Conservation (phyloP, 1,140 invertebrate species). For the Potamilus streckersoni region DNA sequence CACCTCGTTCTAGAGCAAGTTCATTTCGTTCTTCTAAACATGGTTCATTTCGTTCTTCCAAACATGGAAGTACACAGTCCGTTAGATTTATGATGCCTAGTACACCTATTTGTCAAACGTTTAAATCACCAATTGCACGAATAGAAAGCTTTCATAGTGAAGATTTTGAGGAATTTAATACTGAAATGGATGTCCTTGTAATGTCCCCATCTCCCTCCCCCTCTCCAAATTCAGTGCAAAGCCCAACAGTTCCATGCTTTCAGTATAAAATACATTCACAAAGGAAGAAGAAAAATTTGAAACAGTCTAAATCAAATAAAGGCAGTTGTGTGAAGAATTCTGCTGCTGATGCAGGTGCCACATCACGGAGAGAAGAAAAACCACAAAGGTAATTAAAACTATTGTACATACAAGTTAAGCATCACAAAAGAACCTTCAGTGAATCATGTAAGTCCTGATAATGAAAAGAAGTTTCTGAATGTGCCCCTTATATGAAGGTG, state of each 20-base stretch:
- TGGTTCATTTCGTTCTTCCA: constrained; percentile 12
- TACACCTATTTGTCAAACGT: constrained; percentile 56
- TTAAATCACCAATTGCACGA: constrained; percentile 58
- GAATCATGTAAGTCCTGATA: too few species aligned
- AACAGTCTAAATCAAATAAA: too few species aligned
- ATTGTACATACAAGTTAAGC: too few species aligned
- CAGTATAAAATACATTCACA: constrained; percentile 53
- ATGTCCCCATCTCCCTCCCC: constrained; percentile 38
- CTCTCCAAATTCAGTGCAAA: constrained; percentile 51
- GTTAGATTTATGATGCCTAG: constrained; percentile 49
- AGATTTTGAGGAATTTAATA: constrained; percentile 57
- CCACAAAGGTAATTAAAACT: too few species aligned
- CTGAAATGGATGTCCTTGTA: constrained; percentile 43
- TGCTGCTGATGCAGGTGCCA: too few species aligned
- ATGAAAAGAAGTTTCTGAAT: too few species aligned
- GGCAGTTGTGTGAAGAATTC: too few species aligned
- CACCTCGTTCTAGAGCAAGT: constrained; percentile 7
- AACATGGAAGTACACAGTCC: constrained; percentile 23
- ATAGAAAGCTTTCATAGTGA: constrained; percentile 65
- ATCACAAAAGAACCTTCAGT: too few species aligned
- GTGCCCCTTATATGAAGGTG: too few species aligned
- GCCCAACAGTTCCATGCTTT: constrained; percentile 61
- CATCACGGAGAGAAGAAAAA: too few species aligned
- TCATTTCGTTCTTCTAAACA: constrained; percentile 17
- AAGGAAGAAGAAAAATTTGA: constrained; percentile 48